A percentile compares a stretch with the other conserved stretches of the same genome.
phyloP scores from a whole-genome alignment of 2,797 vertebrate genomes.

The Yasuhikotakia modesta region DNA sequence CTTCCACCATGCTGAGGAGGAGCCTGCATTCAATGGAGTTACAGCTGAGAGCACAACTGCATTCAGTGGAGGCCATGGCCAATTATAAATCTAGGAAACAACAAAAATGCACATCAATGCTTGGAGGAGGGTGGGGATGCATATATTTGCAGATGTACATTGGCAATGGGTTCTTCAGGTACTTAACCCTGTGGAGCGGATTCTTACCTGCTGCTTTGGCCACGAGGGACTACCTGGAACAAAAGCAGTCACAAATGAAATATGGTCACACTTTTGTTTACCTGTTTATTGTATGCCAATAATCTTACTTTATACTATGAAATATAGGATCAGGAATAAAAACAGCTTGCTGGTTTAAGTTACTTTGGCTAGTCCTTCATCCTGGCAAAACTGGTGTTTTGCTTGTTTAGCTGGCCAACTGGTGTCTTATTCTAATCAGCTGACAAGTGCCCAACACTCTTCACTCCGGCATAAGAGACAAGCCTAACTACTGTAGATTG shows the following conservation, averaged over 20 bases:
- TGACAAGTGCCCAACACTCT: background rate
- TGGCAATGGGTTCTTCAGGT: background rate
- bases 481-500: background rate
- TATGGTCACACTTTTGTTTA: background rate
- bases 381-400: background rate
- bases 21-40: background rate
- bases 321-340: background rate
- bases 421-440: background rate
- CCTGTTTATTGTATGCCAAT: background rate
- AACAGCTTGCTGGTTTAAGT: background rate
- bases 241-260: background rate
- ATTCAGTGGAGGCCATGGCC: background rate
- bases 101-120: background rate
- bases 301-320: background rate
- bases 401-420: background rate
- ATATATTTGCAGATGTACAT: background rate
- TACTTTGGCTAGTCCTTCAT: background rate
- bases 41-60: background rate
- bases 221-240: background rate
- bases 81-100: conserved; percentile 28
- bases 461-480: background rate
- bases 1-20: conserved; percentile 8
- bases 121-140: background rate
- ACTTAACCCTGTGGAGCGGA: background rate
- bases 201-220: background rate